Percentiles rank a stretch among this genome's conserved stretches.
Conservation (phyloP, 2,113 vertebrate species). For the Otocyon megalotis region DNA sequence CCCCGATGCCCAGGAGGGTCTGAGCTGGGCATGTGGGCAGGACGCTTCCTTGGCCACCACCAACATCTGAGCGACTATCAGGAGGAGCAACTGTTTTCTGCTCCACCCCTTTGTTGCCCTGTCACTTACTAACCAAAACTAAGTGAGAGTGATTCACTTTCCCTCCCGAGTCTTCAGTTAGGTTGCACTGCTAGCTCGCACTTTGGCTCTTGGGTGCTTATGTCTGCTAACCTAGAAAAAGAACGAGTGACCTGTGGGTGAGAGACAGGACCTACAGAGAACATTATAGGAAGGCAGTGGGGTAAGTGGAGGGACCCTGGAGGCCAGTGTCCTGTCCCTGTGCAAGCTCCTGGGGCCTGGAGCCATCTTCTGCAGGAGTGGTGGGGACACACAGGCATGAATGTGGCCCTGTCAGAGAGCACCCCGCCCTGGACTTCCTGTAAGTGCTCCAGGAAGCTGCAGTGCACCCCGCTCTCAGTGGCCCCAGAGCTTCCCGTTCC, state of each 20-base stretch:
- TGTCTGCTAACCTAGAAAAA: background rate
- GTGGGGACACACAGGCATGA: background rate
- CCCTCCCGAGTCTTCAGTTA: background rate
- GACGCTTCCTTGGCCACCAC: background rate
- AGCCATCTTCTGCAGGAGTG: background rate
- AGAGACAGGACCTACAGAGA: background rate
- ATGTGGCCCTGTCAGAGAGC: background rate
- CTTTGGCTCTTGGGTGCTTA: background rate
- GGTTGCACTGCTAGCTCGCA: background rate
- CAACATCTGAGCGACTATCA: background rate
- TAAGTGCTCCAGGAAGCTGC: background rate
- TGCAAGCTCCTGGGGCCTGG: background rate
- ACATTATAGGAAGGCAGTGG: background rate
- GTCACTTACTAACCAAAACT: background rate
- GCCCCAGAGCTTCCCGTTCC: background rate
- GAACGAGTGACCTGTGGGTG: background rate
- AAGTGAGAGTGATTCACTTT: background rate
- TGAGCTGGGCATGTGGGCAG: too few relatives aligned
- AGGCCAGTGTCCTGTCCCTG: background rate
- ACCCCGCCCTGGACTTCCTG: background rate
- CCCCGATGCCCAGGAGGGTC: too few relatives aligned
- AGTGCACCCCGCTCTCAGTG: background rate
- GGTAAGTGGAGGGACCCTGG: background rate
- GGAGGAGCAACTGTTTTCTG: background rate
- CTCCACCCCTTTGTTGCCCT: background rate